Base-by-base conservation (phyloP, 2,797 vertebrate genomes). In the Cetoscarus ocellatus region DNA sequence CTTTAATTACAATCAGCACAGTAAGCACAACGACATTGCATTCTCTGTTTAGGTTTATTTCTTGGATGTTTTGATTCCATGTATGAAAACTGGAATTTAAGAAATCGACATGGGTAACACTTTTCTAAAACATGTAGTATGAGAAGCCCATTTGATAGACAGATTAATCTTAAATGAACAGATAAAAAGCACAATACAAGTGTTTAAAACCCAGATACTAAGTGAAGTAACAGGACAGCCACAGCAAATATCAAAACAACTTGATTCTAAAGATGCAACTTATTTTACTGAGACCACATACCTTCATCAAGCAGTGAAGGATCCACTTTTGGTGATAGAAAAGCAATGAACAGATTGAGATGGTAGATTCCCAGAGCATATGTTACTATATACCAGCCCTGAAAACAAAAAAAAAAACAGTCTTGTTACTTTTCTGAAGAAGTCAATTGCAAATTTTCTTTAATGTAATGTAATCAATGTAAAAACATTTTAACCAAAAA, bases 341-440 rank as follows among this genome's bases (percentile, higher is more conserved):
- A 99, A 92, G 98, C 98, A 91, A 99, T 99, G 95, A 99, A 99
- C 83, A 99, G 95, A 88, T 99, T 99, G 89, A 99, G 96, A 84
- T 99, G 98, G 94, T 99, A 99, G 92, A 99, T 99, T 79, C 98
- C 98, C 94, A 99, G 95, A 90, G 98, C 98, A 61, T 99, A 99
- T 75, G 98, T 99, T 91, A 99, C 96, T 88, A 99, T 99, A 94
- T 99, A 99, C 98, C 98, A 99, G 73, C 98, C 98, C 98, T 99
- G 89, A 81, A 92, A 85, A 77, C 39, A 50, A 27, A 50, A 62
- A 88, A 27, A 2, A 27, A 27, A 2, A 4, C n/a, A n/a, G n/a
- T n/a, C 27, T 27, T 39, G 38, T 39, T 39, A 10, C 7, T 5
- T 3, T 7, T 39, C 38, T 39, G 7, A 39, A 39, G 38, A 10